Base-by-base conservation (phyloP, 2,113 vertebrate species). In the Campylomormyrus tamandua region DNA sequence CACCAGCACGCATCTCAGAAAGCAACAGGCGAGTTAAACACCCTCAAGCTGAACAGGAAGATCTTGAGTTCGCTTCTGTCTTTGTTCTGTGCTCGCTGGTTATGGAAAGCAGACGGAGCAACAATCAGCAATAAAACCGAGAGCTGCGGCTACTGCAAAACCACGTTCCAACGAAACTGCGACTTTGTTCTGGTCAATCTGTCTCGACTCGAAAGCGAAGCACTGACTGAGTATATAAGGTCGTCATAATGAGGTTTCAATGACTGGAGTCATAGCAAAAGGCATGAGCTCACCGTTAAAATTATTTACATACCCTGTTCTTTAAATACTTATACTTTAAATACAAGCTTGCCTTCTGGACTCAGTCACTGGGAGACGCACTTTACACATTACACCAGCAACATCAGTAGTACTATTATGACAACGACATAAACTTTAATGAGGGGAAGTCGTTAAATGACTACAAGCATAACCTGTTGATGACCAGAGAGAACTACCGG, bases 81-180 rank as follows among this genome's bases (percentile, higher is more conserved):
- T 92, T 90, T 90, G 52, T 49, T 88, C 88, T 62, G 48, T 52
- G 89, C 66, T 46, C n/a, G 11, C 19, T 83, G 62, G 35, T 46
- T 46, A 39, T 42, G 50, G 77, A 89, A 62, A 84, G 52, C 50
- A 46, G 77, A 58, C 49, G 52, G 15, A 21, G 77, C 77, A 42
- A 52, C 74, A 35, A n/a, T 39, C 35, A 42, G 50, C 88, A 56
- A 56, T 48, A 83, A 58, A 89, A 89, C 77, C 77, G 50, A 85
- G 39, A 46, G 52, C 80, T 85, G 49, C 56, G 89, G 77, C 80
- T 27, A 48, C 89, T 21, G 52, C 83, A 21, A 89, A 89, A 58
- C 77, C 77, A 58, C 80, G 56, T 42, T 53, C 39, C 53, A 85
- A 15, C 45, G 15, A 89, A 84, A 83, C 66, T 48, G 48, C 45